Conservation (phyloP, 2,797 vertebrate species). For the Lutjanus campechanus region DNA sequence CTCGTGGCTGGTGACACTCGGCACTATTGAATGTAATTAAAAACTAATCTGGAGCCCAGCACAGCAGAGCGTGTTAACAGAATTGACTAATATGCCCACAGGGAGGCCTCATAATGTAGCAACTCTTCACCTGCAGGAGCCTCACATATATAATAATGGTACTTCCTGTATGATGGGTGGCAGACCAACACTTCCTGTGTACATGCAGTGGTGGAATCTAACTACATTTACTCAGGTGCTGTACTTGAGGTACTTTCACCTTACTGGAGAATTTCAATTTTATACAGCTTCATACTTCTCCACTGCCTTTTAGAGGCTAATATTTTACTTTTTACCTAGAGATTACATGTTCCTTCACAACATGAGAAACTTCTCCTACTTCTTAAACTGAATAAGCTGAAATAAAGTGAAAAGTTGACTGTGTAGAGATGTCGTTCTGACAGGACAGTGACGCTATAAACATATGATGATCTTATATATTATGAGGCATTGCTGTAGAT, state of each 20-base stretch:
- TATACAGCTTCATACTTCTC: too few species aligned
- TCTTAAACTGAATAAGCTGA: background rate
- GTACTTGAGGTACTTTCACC: too few species aligned
- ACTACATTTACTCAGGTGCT: background rate
- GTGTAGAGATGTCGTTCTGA: background rate
- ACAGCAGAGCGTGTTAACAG: constrained; percentile 58
- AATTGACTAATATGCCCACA: constrained; percentile 58
- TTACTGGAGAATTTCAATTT: too few species aligned
- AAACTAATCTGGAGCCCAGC: constrained; percentile 57
- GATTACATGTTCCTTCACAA: background rate
- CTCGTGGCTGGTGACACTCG: constrained; percentile 35
- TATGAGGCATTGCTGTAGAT: background rate
- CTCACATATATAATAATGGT: background rate
- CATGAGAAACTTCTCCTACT: background rate
- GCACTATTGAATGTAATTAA: constrained; percentile 69
- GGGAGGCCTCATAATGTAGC: constrained; percentile 38
- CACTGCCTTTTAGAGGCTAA: too few species aligned
- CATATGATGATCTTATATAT: background rate
- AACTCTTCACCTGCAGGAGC: constrained; percentile 32
- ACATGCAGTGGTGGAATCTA: background rate
- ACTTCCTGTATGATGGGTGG: background rate
- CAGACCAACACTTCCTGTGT: background rate
- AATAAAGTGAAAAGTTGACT: background rate
- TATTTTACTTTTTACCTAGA: background rate
- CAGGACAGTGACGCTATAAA: background rate